Evolutionary conservation across 2,888 invertebrate genomes (phyloP), one percentile per base, ranked within the genome.

Genomic region (Clitarchus hookeri): DNA sequence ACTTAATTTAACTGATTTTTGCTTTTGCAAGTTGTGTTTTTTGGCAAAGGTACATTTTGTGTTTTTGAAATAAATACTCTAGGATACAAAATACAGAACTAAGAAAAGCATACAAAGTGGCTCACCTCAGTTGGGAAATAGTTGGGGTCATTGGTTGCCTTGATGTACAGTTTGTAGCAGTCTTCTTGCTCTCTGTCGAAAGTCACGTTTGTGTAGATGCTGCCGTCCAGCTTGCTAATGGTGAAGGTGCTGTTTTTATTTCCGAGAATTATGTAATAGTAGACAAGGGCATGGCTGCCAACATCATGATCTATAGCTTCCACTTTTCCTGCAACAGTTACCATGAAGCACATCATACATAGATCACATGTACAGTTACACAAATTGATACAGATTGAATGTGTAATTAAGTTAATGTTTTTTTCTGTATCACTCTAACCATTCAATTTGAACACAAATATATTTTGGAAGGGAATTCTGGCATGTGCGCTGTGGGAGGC

Each of bases 101-200:
- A 48, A 48, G 16, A 48, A 13, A 16, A 13, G 48, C 48, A 11
- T 48, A 16, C 11, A 48, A 4, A 4, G 44, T 1, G 79, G 53
- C 54, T 86, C 88, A 90, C 90, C 89, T 89, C 89, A 27, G 92
- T 92, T 83, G 94, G 91, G 89, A 95, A 95, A 85, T 96, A 92
- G 89, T 97, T 94, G 0, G 97, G 95, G 90, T 96, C 96, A 90
- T 97, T 97, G 88, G 96, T 96, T 0, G 97, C 98, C 90, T 96
- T 94, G 84, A 98, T 94, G 82, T 95, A 95, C 78, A 98, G 92
- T 4, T 94, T 92, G 90, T 97, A 98, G 19, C 94, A 94, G 80
- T 95, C 94, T 86, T 94, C 94, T 84, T 93, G 93, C 91, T 98
- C 98, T 87, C 97, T 93, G 91, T 98, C 98, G 88, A 98, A 95